A percentile compares a stretch with the other conserved stretches of the same genome.
These are phyloP conservation scores for Procambarus virginalis DNA, from an alignment of 1,140 invertebrate species.

Conservation along the genomic window DNA sequence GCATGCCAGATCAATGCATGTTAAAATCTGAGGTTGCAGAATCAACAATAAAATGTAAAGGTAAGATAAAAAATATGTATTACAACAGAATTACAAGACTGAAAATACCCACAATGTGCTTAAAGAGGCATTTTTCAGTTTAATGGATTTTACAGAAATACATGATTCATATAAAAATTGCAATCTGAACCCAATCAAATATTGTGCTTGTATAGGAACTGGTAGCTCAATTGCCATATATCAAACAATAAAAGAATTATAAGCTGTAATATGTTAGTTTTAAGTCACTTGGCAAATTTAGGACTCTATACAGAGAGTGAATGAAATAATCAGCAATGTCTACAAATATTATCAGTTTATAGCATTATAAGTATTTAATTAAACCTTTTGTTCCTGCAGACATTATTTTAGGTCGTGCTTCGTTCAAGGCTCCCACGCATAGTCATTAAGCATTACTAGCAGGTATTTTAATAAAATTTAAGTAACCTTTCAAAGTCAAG, in stretches of 20 bases:
- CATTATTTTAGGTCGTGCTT: neutral
- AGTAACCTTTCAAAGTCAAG: neutral
- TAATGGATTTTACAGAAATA: neutral
- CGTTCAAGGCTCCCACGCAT: neutral
- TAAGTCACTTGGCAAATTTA: neutral
- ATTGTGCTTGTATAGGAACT: neutral
- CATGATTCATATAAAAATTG: neutral
- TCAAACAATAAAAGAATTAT: neutral
- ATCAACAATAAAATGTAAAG: neutral
- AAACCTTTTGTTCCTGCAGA: neutral
- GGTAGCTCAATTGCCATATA: neutral
- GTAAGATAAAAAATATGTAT: slow-evolving; percentile 12
- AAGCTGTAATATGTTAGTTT: neutral
- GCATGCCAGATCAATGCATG: too few relatives aligned
- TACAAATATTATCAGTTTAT: neutral
- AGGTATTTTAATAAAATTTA: neutral
- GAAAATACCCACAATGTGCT: neutral
- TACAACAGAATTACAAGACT: slow-evolving; percentile 2
- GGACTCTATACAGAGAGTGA: neutral
- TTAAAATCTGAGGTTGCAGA: too few relatives aligned
- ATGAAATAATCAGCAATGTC: neutral
- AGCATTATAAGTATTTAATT: neutral
- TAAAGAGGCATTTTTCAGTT: neutral
- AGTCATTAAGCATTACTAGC: neutral
- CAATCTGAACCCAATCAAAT: neutral